Conservation (phyloP, 1,140 invertebrate species). For the Acromyrmex charruanus region DNA sequence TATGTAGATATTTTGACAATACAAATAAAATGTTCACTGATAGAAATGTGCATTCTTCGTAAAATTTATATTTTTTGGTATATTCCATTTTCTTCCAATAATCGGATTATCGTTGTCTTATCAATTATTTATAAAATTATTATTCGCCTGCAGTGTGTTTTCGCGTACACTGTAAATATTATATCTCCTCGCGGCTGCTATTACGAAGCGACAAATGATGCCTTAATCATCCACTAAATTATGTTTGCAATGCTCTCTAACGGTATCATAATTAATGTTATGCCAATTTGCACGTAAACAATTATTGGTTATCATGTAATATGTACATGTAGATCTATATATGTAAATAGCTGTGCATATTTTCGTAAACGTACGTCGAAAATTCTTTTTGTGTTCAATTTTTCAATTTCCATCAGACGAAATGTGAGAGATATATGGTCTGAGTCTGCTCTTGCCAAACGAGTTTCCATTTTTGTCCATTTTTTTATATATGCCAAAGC, state of each 20-base stretch:
- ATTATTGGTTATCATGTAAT: background rate
- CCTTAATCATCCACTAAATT: conserved; percentile 36
- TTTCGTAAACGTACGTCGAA: background rate
- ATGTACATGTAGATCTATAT: background rate
- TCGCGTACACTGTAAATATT: background rate
- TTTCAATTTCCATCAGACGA: conserved; percentile 57
- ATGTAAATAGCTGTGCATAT: background rate
- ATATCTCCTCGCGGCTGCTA: conserved; percentile 6
- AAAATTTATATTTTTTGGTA: background rate
- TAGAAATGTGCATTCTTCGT: background rate
- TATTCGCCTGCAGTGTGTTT: conserved; percentile 9
- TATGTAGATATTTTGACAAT: background rate
- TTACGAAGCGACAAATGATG: conserved; percentile 20
- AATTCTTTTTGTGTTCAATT: conserved; percentile 22
- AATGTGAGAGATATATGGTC: background rate
- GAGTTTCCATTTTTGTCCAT: conserved; percentile 63
- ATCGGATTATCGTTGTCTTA: background rate
- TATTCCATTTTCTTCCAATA: background rate
- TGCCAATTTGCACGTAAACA: conserved; percentile 39
- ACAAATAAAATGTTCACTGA: background rate
- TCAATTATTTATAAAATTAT: conserved; percentile 23
- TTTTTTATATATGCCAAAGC: conserved; percentile 58
- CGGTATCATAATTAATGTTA: conserved; percentile 38
- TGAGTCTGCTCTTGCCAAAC: conserved; percentile 49
- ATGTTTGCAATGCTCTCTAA: conserved; percentile 28